Base-by-base conservation (phyloP, 2,888 invertebrate genomes). In the Eristalinus aeneus region DNA sequence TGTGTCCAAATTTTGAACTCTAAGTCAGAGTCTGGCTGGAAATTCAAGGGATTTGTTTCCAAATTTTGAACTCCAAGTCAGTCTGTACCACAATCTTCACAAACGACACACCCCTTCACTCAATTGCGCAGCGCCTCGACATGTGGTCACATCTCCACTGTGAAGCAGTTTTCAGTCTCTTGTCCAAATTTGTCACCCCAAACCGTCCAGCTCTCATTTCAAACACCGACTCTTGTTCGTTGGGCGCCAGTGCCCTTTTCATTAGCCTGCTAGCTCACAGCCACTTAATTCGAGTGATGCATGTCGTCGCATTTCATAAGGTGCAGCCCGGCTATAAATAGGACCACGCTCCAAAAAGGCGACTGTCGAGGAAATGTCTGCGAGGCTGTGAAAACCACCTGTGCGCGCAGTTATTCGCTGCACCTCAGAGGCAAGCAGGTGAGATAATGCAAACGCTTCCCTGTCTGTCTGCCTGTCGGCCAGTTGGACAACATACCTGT, bases 401-500 rank as follows among this genome's bases (percentile, higher is more conserved):
- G 46, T 16, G 16, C 46, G 46, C 16, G 16, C 46, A 46, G 8
- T 16, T 46, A 8, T 46, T 46, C 46, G 46, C 16, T 6, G 46
- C 46, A 46, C 8, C 46, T 46, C 16, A n/a, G 5, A 16, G n/a
- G 46, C 46, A 16, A 16, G 16, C 46, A 46, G 46, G 46, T 46
- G 16, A 46, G 46, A 46, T 8, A 46, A 46, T 16, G 46, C 46
- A 46, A 16, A 16, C 16, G 46, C 8, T n/a, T 16, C 16, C 46
- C 46, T 46, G 46, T 16, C 16, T 46, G 46, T 46, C 46, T 46
- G n/a, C 8, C 46, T 46, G 16, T 39, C 39, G n/a, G 12, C n/a
- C n/a, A 6, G 39, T n/a, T 39, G 39, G 12, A 39, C 39, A n/a
- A 5, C 16, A 16, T 46, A 78, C 69, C 78, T 83, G 83, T 83